Evolutionary conservation across 2,888 invertebrate species (phyloP), one percentile per base, ranked within the genome.

Genomic region (Drosophila maculinotata): DNA sequence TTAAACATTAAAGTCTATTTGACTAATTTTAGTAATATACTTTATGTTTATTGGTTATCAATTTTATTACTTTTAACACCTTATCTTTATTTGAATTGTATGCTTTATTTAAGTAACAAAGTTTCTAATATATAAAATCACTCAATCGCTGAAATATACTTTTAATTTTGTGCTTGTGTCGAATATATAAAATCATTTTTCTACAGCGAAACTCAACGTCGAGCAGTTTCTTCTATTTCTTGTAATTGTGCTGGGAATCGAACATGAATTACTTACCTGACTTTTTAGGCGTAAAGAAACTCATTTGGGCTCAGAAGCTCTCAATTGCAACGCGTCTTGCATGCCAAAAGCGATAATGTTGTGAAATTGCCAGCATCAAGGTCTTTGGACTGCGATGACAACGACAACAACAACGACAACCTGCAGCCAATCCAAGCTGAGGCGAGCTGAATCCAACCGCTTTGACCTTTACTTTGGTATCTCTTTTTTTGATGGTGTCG

Each of bases 301-400:
- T 31, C 26, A 63, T 54, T 69, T 47, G 38, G 31, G 23, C 15
- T 10, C 45, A 38, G 64, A 49, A 52, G 38, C 52, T 48, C 60
- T 51, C 49, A 64, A 66, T 39, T 87, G 82, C 87, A 80, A 49
- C 47, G 65, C 56, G 75, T 68, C 67, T 73, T 87, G 85, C 79
- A 80, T 87, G 81, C 79, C 75, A 86, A 69, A 60, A 59, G 62
- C 45, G 44, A 54, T 53, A 67, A 33, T 69, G 33, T 87, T 84
- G 85, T 87, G 87, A 87, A 80, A 80, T 80, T 71, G 52, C 64
- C 59, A 62, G 49, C 52, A 62, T 67, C 68, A 84, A 81, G 80
- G 87, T 69, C 66, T 54, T 60, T 49, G 41, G 31, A 53, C 33
- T 39, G 65, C 54, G 68, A 35, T 72, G 74, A 72, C 75, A 74